A percentile compares a stretch with the other conserved stretches of the same genome.
Conservation (phyloP, 2,113 vertebrate species). For the Cynocephalus volans region DNA sequence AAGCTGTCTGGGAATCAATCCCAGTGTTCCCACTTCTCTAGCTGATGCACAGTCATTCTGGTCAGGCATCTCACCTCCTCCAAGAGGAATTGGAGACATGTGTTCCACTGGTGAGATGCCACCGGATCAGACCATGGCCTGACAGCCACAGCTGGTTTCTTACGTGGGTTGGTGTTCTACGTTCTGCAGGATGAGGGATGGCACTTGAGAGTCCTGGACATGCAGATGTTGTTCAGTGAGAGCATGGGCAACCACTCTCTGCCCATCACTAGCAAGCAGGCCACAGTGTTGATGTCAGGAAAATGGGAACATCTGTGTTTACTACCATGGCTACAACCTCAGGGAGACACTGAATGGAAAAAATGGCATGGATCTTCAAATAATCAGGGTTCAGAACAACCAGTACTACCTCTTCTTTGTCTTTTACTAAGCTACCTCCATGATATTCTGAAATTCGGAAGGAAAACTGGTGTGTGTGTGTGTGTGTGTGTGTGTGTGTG, state of each 20-base stretch:
- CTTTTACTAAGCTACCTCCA: not conserved
- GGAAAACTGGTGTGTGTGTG: not conserved
- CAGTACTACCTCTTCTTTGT: not conserved
- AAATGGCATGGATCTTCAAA: not conserved
- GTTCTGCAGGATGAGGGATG: not conserved
- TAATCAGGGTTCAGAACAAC: not conserved
- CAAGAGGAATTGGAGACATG: not conserved
- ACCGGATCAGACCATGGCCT: not conserved
- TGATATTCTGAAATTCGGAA: not conserved
- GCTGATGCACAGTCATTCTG: rapidly evolving
- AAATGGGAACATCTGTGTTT: not conserved
- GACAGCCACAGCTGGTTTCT: not conserved
- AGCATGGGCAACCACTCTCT: not conserved
- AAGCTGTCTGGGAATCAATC: not conserved
- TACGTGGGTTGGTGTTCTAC: not conserved
- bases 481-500: not conserved
- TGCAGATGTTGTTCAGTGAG: not conserved
- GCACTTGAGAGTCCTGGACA: not conserved
- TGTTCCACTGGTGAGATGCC: not conserved
- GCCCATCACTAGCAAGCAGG: not conserved
- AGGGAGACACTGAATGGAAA: not conserved
- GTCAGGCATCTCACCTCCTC: not conserved
- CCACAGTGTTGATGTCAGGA: not conserved
- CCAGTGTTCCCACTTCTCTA: not conserved
- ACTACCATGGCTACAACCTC: not conserved